These are phyloP conservation scores for Lasioglossum calceatum DNA, from an alignment of 2,888 invertebrate genomes.

Conservation along the genomic window DNA sequence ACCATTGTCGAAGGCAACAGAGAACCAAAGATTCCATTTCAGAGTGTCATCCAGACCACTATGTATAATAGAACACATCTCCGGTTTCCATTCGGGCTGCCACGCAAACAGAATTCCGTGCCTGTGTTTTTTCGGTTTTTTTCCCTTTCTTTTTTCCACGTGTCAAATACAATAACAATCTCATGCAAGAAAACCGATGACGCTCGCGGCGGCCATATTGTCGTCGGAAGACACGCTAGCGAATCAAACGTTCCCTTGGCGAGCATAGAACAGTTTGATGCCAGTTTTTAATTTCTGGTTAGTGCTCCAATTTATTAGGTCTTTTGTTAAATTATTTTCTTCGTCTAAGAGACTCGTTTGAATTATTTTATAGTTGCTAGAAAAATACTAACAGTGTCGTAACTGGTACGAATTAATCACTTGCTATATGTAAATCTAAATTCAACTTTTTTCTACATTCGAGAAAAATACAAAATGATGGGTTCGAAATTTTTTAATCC, in stretches of 20 bases:
- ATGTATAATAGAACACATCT: background rate
- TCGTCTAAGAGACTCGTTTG: too few species aligned
- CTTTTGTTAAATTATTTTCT: too few species aligned
- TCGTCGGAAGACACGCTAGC: background rate
- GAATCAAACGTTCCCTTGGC: background rate
- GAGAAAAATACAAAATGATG: too few species aligned
- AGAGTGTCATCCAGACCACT: conserved; percentile 7
- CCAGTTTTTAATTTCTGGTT: background rate
- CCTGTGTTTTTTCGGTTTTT: background rate
- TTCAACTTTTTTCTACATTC: too few species aligned
- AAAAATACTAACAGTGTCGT: too few species aligned
- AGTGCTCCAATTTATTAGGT: too few species aligned
- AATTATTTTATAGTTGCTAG: too few species aligned
- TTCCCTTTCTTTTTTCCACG: background rate
- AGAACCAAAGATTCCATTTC: conserved; percentile 15
- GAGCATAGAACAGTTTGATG: background rate
- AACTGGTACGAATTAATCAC: too few species aligned
- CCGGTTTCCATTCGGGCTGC: background rate
- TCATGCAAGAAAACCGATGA: background rate
- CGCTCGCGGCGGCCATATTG: conserved; percentile 2
- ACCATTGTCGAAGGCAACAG: conserved; percentile 6
- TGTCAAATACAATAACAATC: background rate
- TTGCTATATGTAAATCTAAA: too few species aligned
- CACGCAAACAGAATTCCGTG: conserved; percentile 1
- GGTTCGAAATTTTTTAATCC: too few species aligned